phyloP scores from a whole-genome alignment of 2,888 invertebrate species.

The Cryptocheilus praepositus region DNA sequence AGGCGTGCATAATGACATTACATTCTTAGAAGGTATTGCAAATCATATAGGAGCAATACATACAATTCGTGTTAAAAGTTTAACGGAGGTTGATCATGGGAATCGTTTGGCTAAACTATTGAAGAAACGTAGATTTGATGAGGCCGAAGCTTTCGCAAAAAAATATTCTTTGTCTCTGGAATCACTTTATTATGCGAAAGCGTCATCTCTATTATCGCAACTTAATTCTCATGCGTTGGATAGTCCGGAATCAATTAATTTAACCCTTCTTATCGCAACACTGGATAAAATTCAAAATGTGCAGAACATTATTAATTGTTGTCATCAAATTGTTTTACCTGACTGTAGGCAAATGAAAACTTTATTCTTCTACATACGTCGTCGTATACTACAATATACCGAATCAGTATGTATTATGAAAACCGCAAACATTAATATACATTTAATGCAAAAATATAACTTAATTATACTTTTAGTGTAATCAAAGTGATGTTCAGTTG shows the following conservation, averaged over 20 bases:
- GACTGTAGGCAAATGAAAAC: constrained; percentile 65
- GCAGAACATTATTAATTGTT: constrained; percentile 74
- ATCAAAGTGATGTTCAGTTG: constrained; percentile 33
- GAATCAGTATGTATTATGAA: constrained; percentile 38
- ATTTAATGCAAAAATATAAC: not conserved
- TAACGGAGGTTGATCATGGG: constrained; percentile 75
- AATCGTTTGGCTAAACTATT: constrained; percentile 74
- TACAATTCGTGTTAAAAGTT: constrained; percentile 67
- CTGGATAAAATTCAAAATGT: constrained; percentile 74
- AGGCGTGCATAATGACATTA: constrained; percentile 60
- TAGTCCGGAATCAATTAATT: constrained; percentile 56
- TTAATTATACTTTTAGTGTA: constrained; percentile 32
- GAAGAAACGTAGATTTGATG: constrained; percentile 73
- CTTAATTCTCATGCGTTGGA: constrained; percentile 63
- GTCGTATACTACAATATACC: constrained; percentile 54
- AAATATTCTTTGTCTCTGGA: constrained; percentile 72
- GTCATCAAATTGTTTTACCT: constrained; percentile 70
- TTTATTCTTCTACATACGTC: constrained; percentile 68
- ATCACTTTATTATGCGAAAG: constrained; percentile 73
- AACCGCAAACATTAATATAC: not conserved
- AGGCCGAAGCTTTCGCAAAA: constrained; percentile 75
- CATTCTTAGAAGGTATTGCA: constrained; percentile 67
- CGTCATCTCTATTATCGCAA: constrained; percentile 68
- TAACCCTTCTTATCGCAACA: constrained; percentile 68
- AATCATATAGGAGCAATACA: constrained; percentile 49